Base-by-base conservation (phyloP, 2,888 invertebrate genomes). In the Hypena proboscidalis region DNA sequence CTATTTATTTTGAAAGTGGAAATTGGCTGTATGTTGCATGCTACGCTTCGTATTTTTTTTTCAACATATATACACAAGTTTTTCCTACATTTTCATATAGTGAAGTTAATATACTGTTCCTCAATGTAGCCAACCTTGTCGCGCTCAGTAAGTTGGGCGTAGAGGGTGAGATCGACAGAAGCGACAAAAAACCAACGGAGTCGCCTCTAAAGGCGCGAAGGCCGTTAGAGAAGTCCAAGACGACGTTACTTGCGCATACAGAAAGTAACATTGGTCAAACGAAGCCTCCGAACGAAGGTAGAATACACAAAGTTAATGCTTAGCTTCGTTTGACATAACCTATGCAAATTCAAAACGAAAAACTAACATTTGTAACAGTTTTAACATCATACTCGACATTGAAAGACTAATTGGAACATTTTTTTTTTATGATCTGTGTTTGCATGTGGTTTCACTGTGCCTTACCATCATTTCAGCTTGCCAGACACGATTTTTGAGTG, bases 121-220 rank as follows among this genome's bases (percentile, higher is more conserved):
- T 68, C 59, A 66, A 70, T 85, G 83, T 90, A 90, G 90, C 88
- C 46, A 90, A 85, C 85, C 90, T 90, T 78, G 88, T 89, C 71
- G 90, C 90, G 74, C 90, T 90, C 81, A 89, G 90, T 90, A 89
- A 89, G 74, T 86, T 90, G 90, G 90, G 90, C 67, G 83, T 90
- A 69, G 89, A 89, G 70, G 77, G 76, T 78, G 89, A 89, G 68
- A 70, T 82, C 51, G 86, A 88, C 71, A 54, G 81, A 70, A 85
- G 74, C 71, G 82, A 80, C 67, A 88, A 84, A 86, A 88, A 84
- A 70, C 80, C 86, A 50, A 80, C 80, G 77, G 85, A 85, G 75
- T 87, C 87, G 49, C 87, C 89, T 67, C 73, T 86, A 64, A 90
- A 89, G 74, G 76, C 68, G 70, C 80, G 90, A 71, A 78, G 84